Conservation (phyloP, 2,888 invertebrate genomes). For the Lamellibrachia columna region DNA sequence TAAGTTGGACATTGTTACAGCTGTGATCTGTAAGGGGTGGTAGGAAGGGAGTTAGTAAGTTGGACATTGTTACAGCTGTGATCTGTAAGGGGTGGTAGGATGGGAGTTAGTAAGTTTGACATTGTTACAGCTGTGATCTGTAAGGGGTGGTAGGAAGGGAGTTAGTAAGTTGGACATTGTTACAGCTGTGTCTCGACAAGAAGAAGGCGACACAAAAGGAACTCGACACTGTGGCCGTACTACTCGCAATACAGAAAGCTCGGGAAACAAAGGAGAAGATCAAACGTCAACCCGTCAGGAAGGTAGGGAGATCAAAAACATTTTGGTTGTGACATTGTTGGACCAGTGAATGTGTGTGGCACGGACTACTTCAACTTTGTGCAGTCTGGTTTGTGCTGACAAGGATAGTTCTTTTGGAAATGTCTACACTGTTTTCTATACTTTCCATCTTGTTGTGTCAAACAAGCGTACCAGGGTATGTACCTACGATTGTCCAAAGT, state of each 20-base stretch:
- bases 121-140: no score
- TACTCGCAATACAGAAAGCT: constrained; percentile 81
- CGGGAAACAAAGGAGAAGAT: constrained; percentile 38
- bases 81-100: no score
- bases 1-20: no score
- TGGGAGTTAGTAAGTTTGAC: no score
- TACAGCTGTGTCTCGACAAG: constrained; percentile 81
- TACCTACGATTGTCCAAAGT: neutral
- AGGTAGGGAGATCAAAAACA: constrained; percentile 9
- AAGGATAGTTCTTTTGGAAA: neutral
- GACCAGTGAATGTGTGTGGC: neutral
- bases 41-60: no score
- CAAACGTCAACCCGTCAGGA: constrained; percentile 24
- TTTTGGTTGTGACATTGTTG: neutral
- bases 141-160: neutral
- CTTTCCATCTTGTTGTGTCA: neutral
- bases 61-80: no score
- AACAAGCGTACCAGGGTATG: neutral
- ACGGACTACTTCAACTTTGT: neutral
- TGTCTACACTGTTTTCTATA: neutral
- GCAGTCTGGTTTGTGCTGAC: neutral
- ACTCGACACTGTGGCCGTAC: constrained; percentile 88
- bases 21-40: no score
- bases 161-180: no score
- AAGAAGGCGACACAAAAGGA: constrained; percentile 87